Evolutionary conservation across 2,797 vertebrate species (phyloP).

Genomic region (Sebastes flavidus): DNA sequence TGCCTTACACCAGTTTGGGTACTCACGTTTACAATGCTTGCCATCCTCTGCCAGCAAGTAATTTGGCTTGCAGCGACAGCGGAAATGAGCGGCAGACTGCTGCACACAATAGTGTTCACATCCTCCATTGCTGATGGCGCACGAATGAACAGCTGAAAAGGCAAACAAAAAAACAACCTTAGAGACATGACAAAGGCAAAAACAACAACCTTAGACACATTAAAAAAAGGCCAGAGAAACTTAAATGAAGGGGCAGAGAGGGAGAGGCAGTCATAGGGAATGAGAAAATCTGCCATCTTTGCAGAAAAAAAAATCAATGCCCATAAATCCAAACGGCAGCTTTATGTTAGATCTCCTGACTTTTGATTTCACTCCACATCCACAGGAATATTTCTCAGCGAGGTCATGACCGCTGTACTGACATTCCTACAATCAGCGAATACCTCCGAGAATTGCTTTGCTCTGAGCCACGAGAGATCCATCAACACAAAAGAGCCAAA

Average conservation of each 20-base stretch:
- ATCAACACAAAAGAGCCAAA: slow-evolving; percentile 41
- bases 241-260: background rate
- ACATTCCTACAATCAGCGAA: slow-evolving; percentile 20
- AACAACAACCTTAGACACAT: background rate
- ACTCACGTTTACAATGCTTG: slow-evolving; percentile 89
- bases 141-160: slow-evolving; percentile 85
- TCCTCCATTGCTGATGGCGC: slow-evolving; percentile 88
- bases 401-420: slow-evolving; percentile 1
- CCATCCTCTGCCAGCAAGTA: slow-evolving; percentile 86
- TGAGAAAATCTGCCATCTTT: background rate
- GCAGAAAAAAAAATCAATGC: background rate
- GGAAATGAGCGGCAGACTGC: slow-evolving; percentile 84
- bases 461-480: slow-evolving; percentile 28
- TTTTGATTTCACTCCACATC: slow-evolving; percentile 20
- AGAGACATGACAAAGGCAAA: background rate
- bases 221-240: background rate
- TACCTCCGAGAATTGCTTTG: slow-evolving; percentile 16
- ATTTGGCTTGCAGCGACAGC: slow-evolving; percentile 86
- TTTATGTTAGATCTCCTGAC: background rate
- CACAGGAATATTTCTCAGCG: slow-evolving; percentile 1
- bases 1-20: background rate
- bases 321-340: background rate
- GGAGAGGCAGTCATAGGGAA: background rate
- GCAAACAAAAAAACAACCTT: background rate
- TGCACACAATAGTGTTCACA: slow-evolving; percentile 92